Conservation (phyloP, 2,888 invertebrate genomes). For the Cheilosia vulpina region DNA sequence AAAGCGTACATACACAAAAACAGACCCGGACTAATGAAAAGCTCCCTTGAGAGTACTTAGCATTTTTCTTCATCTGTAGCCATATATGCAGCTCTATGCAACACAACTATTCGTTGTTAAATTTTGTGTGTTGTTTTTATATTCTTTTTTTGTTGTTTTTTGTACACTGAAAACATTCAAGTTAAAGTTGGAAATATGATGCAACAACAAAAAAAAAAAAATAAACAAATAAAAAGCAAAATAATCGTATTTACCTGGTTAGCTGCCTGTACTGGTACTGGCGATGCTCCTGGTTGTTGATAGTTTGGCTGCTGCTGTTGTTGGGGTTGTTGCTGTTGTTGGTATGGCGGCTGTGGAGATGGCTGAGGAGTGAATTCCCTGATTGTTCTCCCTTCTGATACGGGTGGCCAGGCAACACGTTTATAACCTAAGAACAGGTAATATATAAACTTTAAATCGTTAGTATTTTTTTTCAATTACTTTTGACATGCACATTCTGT, state of each 20-base stretch:
- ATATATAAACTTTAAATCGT: slow-evolving; percentile 21
- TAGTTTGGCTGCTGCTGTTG: slow-evolving; percentile 65
- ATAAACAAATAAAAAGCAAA: slow-evolving; percentile 7
- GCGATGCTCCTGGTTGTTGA: slow-evolving; percentile 76
- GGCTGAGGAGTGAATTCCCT: slow-evolving; percentile 84
- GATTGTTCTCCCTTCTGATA: slow-evolving; percentile 87
- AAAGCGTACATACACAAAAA: slow-evolving; percentile 12
- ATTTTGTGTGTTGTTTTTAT: neutral
- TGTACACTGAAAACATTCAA: slow-evolving; percentile 53
- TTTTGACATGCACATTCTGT: slow-evolving; percentile 56
- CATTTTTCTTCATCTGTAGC: slow-evolving; percentile 40
- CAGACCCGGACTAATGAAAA: slow-evolving; percentile 44
- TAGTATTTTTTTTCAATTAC: slow-evolving; percentile 70
- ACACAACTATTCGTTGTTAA: slow-evolving; percentile 10
- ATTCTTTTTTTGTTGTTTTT: neutral
- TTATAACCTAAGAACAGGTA: slow-evolving; percentile 87
- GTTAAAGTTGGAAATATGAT: slow-evolving; percentile 60
- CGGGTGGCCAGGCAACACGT: slow-evolving; percentile 94
- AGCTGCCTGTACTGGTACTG: slow-evolving; percentile 78
- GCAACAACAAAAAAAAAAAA: slow-evolving; percentile 30
- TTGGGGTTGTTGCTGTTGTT: slow-evolving; percentile 71
- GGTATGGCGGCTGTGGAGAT: slow-evolving; percentile 78
- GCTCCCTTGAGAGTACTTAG: slow-evolving; percentile 64
- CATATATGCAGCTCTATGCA: slow-evolving; percentile 23
- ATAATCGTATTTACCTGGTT: slow-evolving; percentile 79